These are phyloP conservation scores for Falco naumanni DNA, from an alignment of 2,797 vertebrate species.

Conservation along the genomic window DNA sequence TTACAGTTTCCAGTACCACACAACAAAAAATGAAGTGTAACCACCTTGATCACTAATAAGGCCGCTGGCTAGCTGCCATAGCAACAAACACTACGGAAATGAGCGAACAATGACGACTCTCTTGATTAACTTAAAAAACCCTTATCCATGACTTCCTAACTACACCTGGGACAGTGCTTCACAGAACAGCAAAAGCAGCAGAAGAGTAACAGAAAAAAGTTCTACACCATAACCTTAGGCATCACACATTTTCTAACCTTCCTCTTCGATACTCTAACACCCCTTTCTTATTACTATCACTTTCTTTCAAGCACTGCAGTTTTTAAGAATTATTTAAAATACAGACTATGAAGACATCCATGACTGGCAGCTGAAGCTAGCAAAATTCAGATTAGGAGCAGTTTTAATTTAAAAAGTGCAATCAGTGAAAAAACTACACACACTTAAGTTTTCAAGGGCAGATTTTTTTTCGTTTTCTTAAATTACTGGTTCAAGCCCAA, in stretches of 20 bases:
- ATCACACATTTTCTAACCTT: background rate
- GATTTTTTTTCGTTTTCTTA: background rate
- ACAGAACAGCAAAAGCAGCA: background rate
- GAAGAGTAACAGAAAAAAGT: background rate
- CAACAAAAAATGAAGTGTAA: background rate
- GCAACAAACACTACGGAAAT: constrained; percentile 34
- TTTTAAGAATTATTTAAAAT: constrained; percentile 3
- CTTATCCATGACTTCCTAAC: background rate
- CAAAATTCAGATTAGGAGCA: background rate
- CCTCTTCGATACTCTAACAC: background rate
- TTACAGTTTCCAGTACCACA: background rate
- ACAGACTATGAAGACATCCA: background rate
- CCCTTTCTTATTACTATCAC: background rate
- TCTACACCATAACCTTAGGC: background rate
- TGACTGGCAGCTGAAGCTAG: background rate
- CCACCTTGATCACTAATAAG: background rate
- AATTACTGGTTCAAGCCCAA: background rate
- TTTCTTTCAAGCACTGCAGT: background rate
- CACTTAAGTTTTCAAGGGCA: background rate
- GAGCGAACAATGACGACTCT: background rate
- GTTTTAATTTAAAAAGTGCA: background rate
- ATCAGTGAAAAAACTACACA: background rate
- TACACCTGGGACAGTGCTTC: background rate
- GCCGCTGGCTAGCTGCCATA: background rate
- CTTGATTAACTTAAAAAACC: background rate